phyloP scores from a whole-genome alignment of 2,888 invertebrate species.

The Cheilosia vulpina region DNA sequence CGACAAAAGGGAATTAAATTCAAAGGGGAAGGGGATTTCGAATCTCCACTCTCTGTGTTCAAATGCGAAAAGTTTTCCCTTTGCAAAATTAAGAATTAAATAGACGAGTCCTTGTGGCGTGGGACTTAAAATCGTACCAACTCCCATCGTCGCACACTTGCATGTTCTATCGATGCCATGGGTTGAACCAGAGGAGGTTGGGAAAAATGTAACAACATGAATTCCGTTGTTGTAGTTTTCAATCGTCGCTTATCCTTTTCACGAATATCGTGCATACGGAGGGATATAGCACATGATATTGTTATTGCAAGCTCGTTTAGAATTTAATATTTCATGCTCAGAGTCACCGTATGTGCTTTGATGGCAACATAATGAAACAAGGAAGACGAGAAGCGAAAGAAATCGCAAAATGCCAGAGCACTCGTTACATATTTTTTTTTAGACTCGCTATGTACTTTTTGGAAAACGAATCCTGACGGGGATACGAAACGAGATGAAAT shows the following conservation, averaged over 20 bases:
- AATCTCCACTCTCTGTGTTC: slow-evolving; percentile 39
- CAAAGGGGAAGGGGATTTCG: slow-evolving; percentile 36
- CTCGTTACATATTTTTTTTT: slow-evolving; percentile 25
- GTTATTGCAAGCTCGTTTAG: slow-evolving; percentile 59
- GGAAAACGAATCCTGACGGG: slow-evolving; percentile 20
- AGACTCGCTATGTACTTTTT: slow-evolving; percentile 36
- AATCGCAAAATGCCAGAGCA: slow-evolving; percentile 36
- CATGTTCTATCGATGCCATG: slow-evolving; percentile 5
- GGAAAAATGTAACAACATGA: slow-evolving; percentile 26
- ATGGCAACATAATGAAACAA: slow-evolving; percentile 46
- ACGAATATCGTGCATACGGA: slow-evolving; percentile 22
- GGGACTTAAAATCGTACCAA: not conserved
- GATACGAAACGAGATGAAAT: slow-evolving; percentile 30
- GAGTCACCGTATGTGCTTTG: slow-evolving; percentile 19
- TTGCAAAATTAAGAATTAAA: slow-evolving; percentile 61
- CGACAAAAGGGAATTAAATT: slow-evolving; percentile 43
- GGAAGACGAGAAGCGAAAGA: not conserved
- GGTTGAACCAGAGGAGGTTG: not conserved
- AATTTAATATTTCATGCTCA: slow-evolving; percentile 49
- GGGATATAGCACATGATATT: slow-evolving; percentile 27
- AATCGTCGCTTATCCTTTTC: slow-evolving; percentile 41
- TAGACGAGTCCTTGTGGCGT: slow-evolving; percentile 44
- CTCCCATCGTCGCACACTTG: not conserved
- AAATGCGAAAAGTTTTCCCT: slow-evolving; percentile 71
- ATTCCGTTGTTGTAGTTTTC: slow-evolving; percentile 39